Evolutionary conservation across 2,888 invertebrate genomes (phyloP).

Genomic region (Chloroclystis v-ata): DNA sequence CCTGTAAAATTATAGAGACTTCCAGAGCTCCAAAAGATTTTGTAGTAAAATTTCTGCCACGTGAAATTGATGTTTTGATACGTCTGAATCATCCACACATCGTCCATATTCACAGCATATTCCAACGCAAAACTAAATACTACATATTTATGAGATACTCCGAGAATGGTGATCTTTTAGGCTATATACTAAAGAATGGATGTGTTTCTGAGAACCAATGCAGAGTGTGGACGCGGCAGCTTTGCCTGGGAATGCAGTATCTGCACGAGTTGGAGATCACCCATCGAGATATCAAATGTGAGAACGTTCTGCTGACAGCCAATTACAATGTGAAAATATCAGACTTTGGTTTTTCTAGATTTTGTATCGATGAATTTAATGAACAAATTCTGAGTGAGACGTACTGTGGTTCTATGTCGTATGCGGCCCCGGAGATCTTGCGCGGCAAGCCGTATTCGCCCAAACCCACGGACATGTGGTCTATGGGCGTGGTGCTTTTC

Average conservation of each 20-base stretch:
- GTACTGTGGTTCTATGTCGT: slow-evolving; percentile 91
- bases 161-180: slow-evolving; percentile 87
- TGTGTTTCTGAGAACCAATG: slow-evolving; percentile 83
- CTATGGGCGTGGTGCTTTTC: slow-evolving; percentile 87
- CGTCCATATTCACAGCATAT: slow-evolving; percentile 87
- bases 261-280: slow-evolving; percentile 85
- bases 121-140: slow-evolving; percentile 83
- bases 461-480: slow-evolving; percentile 88
- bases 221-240: slow-evolving; percentile 83
- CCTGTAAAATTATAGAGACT: slow-evolving; percentile 87
- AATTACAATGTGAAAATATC: slow-evolving; percentile 88
- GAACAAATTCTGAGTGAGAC: slow-evolving; percentile 82
- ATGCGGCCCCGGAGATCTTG: slow-evolving; percentile 91
- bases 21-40: slow-evolving; percentile 86
- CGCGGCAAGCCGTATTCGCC: slow-evolving; percentile 85
- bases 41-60: slow-evolving; percentile 87
- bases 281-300: slow-evolving; percentile 90
- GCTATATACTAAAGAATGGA: slow-evolving; percentile 83
- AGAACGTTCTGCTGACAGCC: slow-evolving; percentile 84
- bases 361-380: slow-evolving; percentile 57
- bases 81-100: slow-evolving; percentile 88
- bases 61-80: slow-evolving; percentile 87
- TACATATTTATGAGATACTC: slow-evolving; percentile 88
- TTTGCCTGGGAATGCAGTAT: slow-evolving; percentile 84
- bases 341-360: slow-evolving; percentile 88